Evolutionary conservation across 2,888 invertebrate genomes (phyloP).

Genomic region (Patella pellucida): DNA sequence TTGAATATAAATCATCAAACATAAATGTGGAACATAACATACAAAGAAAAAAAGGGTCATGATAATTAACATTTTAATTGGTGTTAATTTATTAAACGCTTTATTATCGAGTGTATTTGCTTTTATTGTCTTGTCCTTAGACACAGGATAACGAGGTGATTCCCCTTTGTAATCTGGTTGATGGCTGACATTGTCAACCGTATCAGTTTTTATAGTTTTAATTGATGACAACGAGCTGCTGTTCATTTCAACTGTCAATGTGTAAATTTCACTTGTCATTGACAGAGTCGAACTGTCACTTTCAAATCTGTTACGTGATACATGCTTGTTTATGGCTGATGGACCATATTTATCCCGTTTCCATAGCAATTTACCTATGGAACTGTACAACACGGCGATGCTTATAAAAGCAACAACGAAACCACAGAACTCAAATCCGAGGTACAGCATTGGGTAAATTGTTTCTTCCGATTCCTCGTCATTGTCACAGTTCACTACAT

Average conservation of each 20-base stretch:
- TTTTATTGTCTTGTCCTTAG: too few species aligned
- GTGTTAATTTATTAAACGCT: background rate
- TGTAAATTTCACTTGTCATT: too few species aligned
- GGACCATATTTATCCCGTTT: slow-evolving; percentile 13
- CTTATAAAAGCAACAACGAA: background rate
- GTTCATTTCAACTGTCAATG: too few species aligned
- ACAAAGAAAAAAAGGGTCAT: background rate
- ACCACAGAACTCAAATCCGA: background rate
- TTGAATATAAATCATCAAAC: slow-evolving; percentile 4
- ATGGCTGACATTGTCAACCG: too few species aligned
- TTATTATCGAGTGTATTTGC: too few species aligned
- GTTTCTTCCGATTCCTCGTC: background rate
- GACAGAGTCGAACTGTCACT: too few species aligned
- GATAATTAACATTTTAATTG: background rate
- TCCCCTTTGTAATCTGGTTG: too few species aligned
- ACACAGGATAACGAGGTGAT: too few species aligned
- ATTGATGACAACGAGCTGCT: too few species aligned
- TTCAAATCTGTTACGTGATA: too few species aligned
- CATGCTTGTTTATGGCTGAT: background rate
- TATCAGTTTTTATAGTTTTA: too few species aligned
- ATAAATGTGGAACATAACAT: background rate
- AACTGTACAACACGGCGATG: background rate
- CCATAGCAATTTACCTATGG: background rate
- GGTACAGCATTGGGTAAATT: background rate
- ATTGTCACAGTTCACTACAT: background rate